phyloP scores from a whole-genome alignment of 2,113 vertebrate genomes.

The Lampris incognitus region DNA sequence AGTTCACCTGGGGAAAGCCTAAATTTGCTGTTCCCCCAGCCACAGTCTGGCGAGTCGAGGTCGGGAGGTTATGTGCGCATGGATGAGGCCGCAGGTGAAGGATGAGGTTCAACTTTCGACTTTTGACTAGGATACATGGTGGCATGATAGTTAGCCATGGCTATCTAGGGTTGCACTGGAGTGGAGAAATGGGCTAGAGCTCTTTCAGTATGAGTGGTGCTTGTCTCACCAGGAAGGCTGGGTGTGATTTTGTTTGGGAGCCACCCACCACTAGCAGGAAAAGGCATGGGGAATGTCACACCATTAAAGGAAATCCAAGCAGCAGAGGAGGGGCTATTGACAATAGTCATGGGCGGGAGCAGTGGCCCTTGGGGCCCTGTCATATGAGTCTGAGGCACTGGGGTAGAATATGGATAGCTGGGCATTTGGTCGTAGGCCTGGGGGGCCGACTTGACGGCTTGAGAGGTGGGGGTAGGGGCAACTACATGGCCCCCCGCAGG shows the following conservation, averaged over 20 bases:
- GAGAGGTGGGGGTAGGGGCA: background rate
- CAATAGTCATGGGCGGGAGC: background rate
- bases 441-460: background rate
- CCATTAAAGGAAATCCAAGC: no score
- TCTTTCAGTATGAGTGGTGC: background rate
- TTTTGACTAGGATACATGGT: background rate
- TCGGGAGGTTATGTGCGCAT: no score
- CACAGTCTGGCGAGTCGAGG: no score
- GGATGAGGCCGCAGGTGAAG: background rate
- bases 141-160: background rate
- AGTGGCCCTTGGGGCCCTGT: background rate
- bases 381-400: background rate
- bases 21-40: background rate
- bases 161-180: background rate
- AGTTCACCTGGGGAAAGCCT: background rate
- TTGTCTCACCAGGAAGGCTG: background rate
- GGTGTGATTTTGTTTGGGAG: no score
- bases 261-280: no score
- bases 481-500: background rate
- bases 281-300: no score
- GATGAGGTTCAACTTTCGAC: background rate
- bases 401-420: background rate
- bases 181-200: background rate
- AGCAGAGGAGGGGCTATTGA: background rate
- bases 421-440: background rate